Percentiles rank a stretch among this genome's conserved stretches.
phyloP scores from a whole-genome alignment of 1,140 invertebrate genomes.

The Pseudobourletiella spinata region DNA sequence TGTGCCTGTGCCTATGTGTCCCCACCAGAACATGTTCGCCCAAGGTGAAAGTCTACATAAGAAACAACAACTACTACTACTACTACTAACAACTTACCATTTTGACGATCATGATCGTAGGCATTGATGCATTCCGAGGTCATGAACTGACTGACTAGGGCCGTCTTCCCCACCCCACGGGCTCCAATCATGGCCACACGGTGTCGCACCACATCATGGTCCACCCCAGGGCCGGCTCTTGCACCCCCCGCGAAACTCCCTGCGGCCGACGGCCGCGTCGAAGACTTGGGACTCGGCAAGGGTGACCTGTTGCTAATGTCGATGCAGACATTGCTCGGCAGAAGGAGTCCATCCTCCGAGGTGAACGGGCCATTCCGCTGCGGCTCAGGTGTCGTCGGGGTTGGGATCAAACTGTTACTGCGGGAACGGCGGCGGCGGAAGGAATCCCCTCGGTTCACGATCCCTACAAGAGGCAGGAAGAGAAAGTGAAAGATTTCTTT shows the following conservation, averaged over 20 bases:
- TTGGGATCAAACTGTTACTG: constrained; percentile 62
- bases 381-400: constrained; percentile 33
- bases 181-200: constrained; percentile 74
- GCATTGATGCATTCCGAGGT: constrained; percentile 91
- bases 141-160: constrained; percentile 83
- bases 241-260: constrained; percentile 2
- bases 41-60: too few relatives aligned
- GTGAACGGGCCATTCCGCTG: constrained; percentile 23
- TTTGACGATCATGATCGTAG: constrained; percentile 74
- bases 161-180: constrained; percentile 79
- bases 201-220: constrained; percentile 43
- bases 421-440: constrained; percentile 67
- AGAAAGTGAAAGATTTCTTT: neutral
- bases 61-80: too few relatives aligned
- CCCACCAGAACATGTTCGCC: too few relatives aligned
- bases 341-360: constrained; percentile 34
- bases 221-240: constrained; percentile 1
- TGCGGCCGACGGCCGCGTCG: neutral
- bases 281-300: constrained; percentile 10
- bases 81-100: constrained; percentile 57
- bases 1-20: too few relatives aligned
- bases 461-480: constrained; percentile 48
- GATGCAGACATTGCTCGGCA: constrained; percentile 19
- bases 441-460: constrained; percentile 80
- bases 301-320: constrained; percentile 21